Evolutionary conservation across 2,888 invertebrate species (phyloP).

Genomic region (Drosophila kuntzei): DNA sequence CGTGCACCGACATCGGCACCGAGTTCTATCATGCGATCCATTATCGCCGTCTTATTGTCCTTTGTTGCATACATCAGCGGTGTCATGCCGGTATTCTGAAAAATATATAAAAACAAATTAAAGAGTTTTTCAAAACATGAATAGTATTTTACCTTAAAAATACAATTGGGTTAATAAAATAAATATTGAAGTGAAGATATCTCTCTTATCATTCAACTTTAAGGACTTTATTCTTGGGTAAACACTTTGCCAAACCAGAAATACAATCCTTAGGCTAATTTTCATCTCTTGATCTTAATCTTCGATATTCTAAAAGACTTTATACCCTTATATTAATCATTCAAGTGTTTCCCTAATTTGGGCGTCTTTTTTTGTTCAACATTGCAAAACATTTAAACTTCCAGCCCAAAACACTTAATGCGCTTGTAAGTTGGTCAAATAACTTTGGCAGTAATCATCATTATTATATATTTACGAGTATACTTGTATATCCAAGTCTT

Average conservation of each 20-base stretch:
- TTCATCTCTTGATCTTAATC: not conserved
- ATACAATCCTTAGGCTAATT: too few species aligned
- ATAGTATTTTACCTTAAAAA: too few species aligned
- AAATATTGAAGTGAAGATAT: too few species aligned
- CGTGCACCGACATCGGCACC: constrained; percentile 96
- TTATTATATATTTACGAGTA: constrained; percentile 16
- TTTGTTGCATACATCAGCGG: constrained; percentile 98
- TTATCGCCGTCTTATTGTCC: constrained; percentile 95
- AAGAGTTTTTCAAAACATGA: not conserved
- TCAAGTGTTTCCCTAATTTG: not conserved
- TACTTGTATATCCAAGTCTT: not conserved
- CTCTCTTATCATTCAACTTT: too few species aligned
- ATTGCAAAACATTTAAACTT: constrained; percentile 4
- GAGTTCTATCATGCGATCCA: constrained; percentile 96
- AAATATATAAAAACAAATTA: constrained; percentile 62
- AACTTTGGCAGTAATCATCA: constrained; percentile 27
- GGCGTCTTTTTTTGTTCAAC: not conserved
- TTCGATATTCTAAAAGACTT: not conserved
- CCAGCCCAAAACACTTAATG: not conserved
- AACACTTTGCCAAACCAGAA: too few species aligned
- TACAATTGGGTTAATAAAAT: too few species aligned
- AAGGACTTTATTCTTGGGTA: too few species aligned
- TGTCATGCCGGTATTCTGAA: constrained; percentile 96
- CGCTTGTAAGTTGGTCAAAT: constrained; percentile 1
- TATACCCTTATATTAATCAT: not conserved